These are phyloP conservation scores for Rhinolophus sinicus DNA, from an alignment of 2,113 vertebrate genomes.

Conservation along the genomic window DNA sequence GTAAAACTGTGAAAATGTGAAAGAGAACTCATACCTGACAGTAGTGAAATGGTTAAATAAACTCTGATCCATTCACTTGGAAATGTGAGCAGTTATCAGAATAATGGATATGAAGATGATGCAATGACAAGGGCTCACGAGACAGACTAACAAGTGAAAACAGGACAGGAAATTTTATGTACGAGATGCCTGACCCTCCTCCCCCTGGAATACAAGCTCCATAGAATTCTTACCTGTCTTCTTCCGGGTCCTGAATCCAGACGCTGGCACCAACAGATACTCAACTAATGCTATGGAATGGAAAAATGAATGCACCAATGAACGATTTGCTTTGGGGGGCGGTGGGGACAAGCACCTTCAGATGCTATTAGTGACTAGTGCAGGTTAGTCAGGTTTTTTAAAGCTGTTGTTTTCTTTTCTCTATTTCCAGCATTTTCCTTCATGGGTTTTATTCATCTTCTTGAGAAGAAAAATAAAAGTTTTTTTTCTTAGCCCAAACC, in stretches of 20 bases:
- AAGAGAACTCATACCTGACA: not conserved
- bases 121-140: fast-evolving
- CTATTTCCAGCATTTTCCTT: slow-evolving; percentile 25
- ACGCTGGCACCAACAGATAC: not conserved
- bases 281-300: not conserved
- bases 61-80: not conserved
- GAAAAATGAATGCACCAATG: not conserved
- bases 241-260: not conserved
- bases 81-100: not conserved
- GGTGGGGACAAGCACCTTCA: not conserved
- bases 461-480: not conserved
- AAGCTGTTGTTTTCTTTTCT: slow-evolving; percentile 14
- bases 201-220: not conserved
- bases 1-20: slow-evolving; percentile 6
- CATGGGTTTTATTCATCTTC: slow-evolving; percentile 31
- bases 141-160: not conserved
- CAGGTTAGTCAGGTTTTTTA: not conserved
- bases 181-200: not conserved
- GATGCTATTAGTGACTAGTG: not conserved
- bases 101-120: not conserved
- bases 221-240: not conserved
- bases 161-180: not conserved
- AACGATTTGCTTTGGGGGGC: not conserved
- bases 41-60: not conserved
- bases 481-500: slow-evolving; percentile 35